Evolutionary conservation across 2,113 vertebrate species (phyloP).

Genomic region (Atrichornis clamosus): DNA sequence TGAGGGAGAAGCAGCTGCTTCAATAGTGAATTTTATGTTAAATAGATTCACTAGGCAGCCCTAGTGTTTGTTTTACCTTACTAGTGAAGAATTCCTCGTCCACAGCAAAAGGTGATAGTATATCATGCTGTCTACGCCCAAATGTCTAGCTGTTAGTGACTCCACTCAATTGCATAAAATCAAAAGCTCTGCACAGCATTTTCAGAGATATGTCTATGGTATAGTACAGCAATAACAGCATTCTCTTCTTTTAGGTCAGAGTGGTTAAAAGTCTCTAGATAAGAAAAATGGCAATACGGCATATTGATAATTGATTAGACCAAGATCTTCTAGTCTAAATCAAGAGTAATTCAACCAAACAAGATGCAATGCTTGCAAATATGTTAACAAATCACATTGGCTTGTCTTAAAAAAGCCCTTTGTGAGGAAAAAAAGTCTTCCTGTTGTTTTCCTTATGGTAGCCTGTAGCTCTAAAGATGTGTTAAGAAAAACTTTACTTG

Average conservation of each 20-base stretch:
- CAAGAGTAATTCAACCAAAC: not conserved
- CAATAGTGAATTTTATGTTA: not conserved
- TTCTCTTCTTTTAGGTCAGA: not conserved
- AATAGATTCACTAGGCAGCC: not conserved
- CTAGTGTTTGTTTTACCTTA: not conserved
- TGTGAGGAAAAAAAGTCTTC: not conserved
- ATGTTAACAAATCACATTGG: not conserved
- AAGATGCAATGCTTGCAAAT: not conserved
- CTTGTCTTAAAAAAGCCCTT: not conserved
- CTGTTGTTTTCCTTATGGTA: not conserved
- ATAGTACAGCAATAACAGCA: not conserved
- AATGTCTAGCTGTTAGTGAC: not conserved
- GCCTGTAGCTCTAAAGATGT: not conserved
- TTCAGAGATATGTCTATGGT: not conserved
- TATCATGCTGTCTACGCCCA: not conserved
- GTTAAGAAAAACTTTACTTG: not conserved
- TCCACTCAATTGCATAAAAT: not conserved
- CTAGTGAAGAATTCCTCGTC: not conserved
- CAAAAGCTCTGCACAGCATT: not conserved
- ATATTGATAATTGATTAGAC: not conserved
- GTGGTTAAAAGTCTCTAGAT: not conserved
- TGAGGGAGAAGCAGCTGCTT: not conserved
- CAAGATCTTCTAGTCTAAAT: not conserved
- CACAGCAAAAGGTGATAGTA: not conserved
- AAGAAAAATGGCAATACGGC: not conserved